Conservation (phyloP, 2,888 invertebrate genomes). For the Ditylenchus weischeri region DNA sequence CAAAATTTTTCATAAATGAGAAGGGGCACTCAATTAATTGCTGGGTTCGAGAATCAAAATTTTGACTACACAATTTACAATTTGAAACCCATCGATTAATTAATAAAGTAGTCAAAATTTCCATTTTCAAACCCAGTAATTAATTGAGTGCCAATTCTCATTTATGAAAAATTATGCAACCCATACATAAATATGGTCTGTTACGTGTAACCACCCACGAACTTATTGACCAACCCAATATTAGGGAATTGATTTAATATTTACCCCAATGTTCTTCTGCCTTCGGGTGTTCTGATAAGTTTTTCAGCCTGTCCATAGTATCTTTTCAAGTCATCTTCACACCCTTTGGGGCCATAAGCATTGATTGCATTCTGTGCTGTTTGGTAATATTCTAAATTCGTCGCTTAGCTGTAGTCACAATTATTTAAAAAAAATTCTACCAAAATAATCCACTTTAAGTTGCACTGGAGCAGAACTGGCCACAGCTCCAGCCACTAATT, state of each 20-base stretch:
- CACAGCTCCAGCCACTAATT: constrained; percentile 20
- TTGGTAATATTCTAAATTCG: background rate
- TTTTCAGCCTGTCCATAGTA: background rate
- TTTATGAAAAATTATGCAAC: too few relatives aligned
- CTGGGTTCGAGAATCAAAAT: too few relatives aligned
- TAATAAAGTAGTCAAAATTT: too few relatives aligned
- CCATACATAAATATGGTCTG: too few relatives aligned
- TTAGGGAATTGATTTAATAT: background rate
- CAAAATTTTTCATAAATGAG: too few relatives aligned
- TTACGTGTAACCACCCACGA: too few relatives aligned
- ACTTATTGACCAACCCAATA: too few relatives aligned
- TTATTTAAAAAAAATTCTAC: constrained; percentile 5
- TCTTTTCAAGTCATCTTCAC: background rate
- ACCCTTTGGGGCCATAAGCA: background rate
- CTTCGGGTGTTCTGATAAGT: background rate
- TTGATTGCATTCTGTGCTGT: constrained; percentile 1
- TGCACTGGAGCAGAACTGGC: constrained; percentile 25
- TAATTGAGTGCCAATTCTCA: too few relatives aligned
- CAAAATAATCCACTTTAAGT: constrained; percentile 25
- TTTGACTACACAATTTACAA: too few relatives aligned
- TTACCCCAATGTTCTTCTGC: constrained; percentile 3
- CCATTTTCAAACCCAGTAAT: too few relatives aligned
- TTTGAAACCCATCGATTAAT: too few relatives aligned
- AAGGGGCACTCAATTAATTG: too few relatives aligned
- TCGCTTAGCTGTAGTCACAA: background rate